These are phyloP conservation scores for Misgurnus mizolepis DNA, from an alignment of 2,113 vertebrate genomes.

Conservation along the genomic window DNA sequence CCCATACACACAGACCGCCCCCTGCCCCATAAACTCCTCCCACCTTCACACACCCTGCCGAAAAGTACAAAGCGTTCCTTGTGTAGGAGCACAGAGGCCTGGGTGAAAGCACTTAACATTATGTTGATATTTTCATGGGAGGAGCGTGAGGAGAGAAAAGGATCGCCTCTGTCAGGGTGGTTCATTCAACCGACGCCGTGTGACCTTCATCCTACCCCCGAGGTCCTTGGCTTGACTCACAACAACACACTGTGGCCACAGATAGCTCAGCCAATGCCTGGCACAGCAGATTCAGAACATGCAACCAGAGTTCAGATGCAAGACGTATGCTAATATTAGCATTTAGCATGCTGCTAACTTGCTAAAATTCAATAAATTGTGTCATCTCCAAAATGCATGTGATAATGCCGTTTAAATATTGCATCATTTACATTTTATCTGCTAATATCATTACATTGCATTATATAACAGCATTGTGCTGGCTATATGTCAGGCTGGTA, in stretches of 20 bases:
- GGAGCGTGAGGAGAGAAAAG: slow-evolving; percentile 8
- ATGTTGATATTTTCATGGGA: slow-evolving; percentile 64
- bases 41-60: slow-evolving; percentile 24
- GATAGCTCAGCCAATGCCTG: slow-evolving; percentile 43
- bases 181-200: slow-evolving; percentile 57
- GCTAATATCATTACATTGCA: too few relatives aligned
- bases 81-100: slow-evolving; percentile 70
- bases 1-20: slow-evolving; percentile 28
- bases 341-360: neutral
- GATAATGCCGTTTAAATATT: too few relatives aligned
- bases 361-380: too few relatives aligned
- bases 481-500: too few relatives aligned
- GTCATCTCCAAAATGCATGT: too few relatives aligned
- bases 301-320: neutral
- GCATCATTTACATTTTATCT: too few relatives aligned
- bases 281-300: neutral
- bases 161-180: slow-evolving; percentile 34
- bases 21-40: slow-evolving; percentile 39
- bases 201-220: slow-evolving; percentile 71
- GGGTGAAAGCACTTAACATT: slow-evolving; percentile 68
- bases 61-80: slow-evolving; percentile 70
- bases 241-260: slow-evolving; percentile 61
- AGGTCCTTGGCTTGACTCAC: slow-evolving; percentile 65
- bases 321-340: slow-evolving; percentile 5
- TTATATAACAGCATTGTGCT: too few relatives aligned